Base-by-base conservation (phyloP, 2,797 vertebrate species). In the Sebastolobus alascanus region DNA sequence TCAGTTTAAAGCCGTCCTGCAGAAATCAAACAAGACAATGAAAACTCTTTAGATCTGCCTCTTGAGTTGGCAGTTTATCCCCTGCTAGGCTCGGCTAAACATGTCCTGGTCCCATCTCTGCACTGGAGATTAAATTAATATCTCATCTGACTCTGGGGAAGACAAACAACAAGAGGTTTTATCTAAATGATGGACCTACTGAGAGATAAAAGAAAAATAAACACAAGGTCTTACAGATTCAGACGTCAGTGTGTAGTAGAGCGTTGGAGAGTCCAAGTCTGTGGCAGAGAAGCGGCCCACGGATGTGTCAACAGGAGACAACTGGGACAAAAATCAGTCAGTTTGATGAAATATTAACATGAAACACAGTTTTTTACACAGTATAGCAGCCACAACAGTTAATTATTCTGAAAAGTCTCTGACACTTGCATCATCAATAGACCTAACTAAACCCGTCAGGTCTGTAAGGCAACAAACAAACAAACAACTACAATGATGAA, bases 191-290 rank as follows among this genome's bases (percentile, higher is more conserved):
- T 29, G 18, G 56, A 18, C 10, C 27, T 38, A 18, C 22, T 33
- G 9, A 33, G 3, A 58, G 11, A 25, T 6, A 33, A 54, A 46
- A 33, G 0, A 31, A 4, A 60, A 50, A 18, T 1, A 35, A 66
- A 31, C 12, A 59, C 0, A 4, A 16, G 43, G n/a, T 56, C 84
- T 73, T 90, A 96, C 96, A 33, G 76, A 13, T 33, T 65, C 74
- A 50, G 94, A 1, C 0, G 14, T 79, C 27, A 96, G 83, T 7
- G 1, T 61, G 87, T 96, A 96, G 87, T 33, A 87, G 13, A 95
- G 83, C 0, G 0, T 0, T 0, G 0, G 0, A 18, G 0, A 1
- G 12, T 96, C 96, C 2, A 0, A 1, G 68, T 96, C 96, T 0
- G 0, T 84, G 18, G 96, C 96, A 1, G 8, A 0, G 29, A 81